A percentile compares a stretch with the other conserved stretches of the same genome.
These are phyloP conservation scores for Columba janthina DNA, from an alignment of 2,113 vertebrate genomes.

Conservation along the genomic window DNA sequence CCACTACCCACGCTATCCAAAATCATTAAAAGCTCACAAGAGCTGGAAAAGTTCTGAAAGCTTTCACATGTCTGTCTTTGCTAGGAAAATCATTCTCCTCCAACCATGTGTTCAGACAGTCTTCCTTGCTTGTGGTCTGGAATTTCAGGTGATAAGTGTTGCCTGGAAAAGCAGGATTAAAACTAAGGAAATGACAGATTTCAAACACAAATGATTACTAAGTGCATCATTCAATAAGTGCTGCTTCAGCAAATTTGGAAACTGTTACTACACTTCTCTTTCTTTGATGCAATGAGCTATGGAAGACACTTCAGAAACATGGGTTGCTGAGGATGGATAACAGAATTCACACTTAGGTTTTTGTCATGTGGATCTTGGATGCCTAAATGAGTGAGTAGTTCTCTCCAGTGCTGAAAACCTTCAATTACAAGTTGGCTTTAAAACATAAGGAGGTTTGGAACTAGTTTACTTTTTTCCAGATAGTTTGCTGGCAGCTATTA, in stretches of 20 bases:
- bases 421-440: background rate
- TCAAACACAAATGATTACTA: background rate
- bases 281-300: background rate
- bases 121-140: constrained; percentile 17
- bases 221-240: background rate
- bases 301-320: background rate
- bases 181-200: background rate
- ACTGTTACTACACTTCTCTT: background rate
- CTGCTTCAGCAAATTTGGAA: background rate
- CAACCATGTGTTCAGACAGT: constrained; percentile 14
- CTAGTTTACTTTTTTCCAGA: background rate
- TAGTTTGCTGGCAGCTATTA: constrained; percentile 2
- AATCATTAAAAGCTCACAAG: constrained; percentile 71
- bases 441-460: background rate
- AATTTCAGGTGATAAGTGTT: constrained; percentile 42
- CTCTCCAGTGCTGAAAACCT: background rate
- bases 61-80: constrained; percentile 61
- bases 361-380: background rate
- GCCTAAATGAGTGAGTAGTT: background rate
- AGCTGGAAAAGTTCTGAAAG: constrained; percentile 68
- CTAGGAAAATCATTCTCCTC: constrained; percentile 47
- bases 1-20: constrained; percentile 69
- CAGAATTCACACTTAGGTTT: background rate
- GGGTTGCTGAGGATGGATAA: background rate
- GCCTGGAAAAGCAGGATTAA: constrained; percentile 5